A percentile compares a stretch with the other conserved stretches of the same genome.
These are phyloP conservation scores for Priocnemis perturbator DNA, from an alignment of 2,888 invertebrate genomes.

Conservation along the genomic window DNA sequence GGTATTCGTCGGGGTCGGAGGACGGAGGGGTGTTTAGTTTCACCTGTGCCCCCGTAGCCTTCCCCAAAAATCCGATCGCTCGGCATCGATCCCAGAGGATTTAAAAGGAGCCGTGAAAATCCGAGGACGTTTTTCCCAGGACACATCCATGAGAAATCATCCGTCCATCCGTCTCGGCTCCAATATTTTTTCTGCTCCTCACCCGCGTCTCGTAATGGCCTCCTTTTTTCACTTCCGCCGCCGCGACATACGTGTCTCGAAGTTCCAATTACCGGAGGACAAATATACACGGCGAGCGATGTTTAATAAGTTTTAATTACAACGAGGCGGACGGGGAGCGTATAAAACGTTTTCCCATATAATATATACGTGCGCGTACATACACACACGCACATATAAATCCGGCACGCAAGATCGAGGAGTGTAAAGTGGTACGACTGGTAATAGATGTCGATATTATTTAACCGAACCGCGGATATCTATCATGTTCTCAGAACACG, in stretches of 20 bases:
- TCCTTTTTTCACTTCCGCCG: not conserved
- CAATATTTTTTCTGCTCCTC: too few relatives aligned
- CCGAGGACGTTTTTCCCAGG: conserved; percentile 45
- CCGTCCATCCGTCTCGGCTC: not conserved
- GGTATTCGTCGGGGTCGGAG: conserved; percentile 33
- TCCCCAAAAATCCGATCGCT: conserved; percentile 24
- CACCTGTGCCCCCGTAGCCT: conserved; percentile 65
- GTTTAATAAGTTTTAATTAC: too few relatives aligned
- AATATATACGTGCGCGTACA: too few relatives aligned
- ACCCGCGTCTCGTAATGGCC: not conserved
- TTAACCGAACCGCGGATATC: not conserved
- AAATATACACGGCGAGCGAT: too few relatives aligned
- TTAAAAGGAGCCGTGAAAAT: conserved; percentile 7
- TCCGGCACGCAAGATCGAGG: too few relatives aligned
- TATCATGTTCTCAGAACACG: not conserved
- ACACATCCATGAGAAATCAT: conserved; percentile 12
- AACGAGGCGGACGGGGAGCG: too few relatives aligned
- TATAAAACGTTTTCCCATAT: too few relatives aligned
- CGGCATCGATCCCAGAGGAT: conserved; percentile 38
- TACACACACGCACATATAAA: too few relatives aligned
- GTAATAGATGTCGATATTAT: not conserved
- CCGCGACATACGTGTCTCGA: too few relatives aligned
- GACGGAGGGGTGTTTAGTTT: conserved; percentile 64
- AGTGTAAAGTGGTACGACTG: not conserved
- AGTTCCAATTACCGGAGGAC: too few relatives aligned